Percentiles rank a stretch among this genome's conserved stretches.
Evolutionary conservation across 2,888 invertebrate species (phyloP).

Genomic region (Cheilosia scutellata): DNA sequence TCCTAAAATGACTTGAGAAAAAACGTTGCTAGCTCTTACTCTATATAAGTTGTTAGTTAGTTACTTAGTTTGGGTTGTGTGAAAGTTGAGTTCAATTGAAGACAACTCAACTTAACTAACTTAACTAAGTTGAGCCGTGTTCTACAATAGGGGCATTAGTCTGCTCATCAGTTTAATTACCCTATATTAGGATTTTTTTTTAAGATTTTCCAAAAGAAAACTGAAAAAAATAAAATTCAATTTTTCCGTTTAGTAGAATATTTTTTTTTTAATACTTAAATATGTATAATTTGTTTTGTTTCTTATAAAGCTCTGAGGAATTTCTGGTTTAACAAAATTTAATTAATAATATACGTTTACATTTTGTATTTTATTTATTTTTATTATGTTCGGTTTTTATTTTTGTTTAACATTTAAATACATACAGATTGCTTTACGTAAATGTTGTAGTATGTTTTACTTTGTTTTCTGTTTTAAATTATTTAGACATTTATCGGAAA

Average conservation of each 20-base stretch:
- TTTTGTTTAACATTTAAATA: conserved; percentile 42
- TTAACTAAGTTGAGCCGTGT: too few relatives aligned
- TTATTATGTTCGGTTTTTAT: conserved; percentile 51
- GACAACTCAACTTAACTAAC: too few relatives aligned
- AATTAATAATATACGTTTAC: conserved; percentile 60
- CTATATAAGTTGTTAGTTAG: too few relatives aligned
- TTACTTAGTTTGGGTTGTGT: too few relatives aligned
- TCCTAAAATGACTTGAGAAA: too few relatives aligned
- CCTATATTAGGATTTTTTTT: too few relatives aligned
- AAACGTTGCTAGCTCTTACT: too few relatives aligned
- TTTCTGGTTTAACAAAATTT: conserved; percentile 74
- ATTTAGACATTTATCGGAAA: conserved; percentile 58
- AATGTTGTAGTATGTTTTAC: conserved; percentile 10
- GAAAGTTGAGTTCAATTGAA: too few relatives aligned
- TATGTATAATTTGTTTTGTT: conserved; percentile 70
- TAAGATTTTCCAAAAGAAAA: not conserved
- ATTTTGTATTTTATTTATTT: conserved; percentile 48
- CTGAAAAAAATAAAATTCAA: conserved; percentile 7
- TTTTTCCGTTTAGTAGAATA: conserved; percentile 65
- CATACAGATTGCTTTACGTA: conserved; percentile 49
- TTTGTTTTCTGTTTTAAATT: conserved; percentile 40
- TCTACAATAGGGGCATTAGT: too few relatives aligned
- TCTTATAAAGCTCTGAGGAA: conserved; percentile 75
- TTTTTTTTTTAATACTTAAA: conserved; percentile 72
- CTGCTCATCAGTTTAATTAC: too few relatives aligned